phyloP scores from a whole-genome alignment of 2,888 invertebrate genomes.

The Melinaea marsaeus region DNA sequence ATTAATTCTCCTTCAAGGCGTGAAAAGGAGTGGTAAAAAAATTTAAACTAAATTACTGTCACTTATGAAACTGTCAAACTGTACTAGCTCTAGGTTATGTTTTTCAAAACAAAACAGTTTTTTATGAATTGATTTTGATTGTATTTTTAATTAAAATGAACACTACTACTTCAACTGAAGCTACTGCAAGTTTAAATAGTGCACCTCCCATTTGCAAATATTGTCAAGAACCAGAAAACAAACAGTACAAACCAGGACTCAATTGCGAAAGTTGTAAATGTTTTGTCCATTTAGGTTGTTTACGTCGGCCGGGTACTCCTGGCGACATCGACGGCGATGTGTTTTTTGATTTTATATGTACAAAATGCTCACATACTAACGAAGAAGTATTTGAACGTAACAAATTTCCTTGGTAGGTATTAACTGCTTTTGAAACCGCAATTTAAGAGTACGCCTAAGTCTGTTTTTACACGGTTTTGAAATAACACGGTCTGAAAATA shows the following conservation, averaged over 20 bases:
- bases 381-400: constrained; percentile 80
- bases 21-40: too few species aligned
- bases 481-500: too few species aligned
- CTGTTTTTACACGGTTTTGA: too few species aligned
- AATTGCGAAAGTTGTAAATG: constrained; percentile 78
- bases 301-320: constrained; percentile 82
- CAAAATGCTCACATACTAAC: constrained; percentile 77
- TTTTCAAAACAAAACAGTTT: constrained; percentile 1
- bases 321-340: constrained; percentile 85
- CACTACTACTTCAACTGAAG: background rate
- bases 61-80: too few species aligned
- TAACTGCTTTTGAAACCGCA: background rate
- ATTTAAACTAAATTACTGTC: too few species aligned
- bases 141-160: background rate
- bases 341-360: constrained; percentile 84
- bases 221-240: constrained; percentile 73
- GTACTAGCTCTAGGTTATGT: background rate
- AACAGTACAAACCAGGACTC: constrained; percentile 78
- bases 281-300: constrained; percentile 82
- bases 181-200: constrained; percentile 10
- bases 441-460: too few species aligned
- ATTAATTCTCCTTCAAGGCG: too few species aligned
- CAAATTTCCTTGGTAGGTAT: constrained; percentile 82
- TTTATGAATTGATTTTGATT: too few species aligned
- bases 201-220: constrained; percentile 73